A percentile compares a stretch with the other conserved stretches of the same genome.
These are phyloP conservation scores for Nothura maculosa DNA, from an alignment of 2,797 vertebrate species.

Conservation along the genomic window DNA sequence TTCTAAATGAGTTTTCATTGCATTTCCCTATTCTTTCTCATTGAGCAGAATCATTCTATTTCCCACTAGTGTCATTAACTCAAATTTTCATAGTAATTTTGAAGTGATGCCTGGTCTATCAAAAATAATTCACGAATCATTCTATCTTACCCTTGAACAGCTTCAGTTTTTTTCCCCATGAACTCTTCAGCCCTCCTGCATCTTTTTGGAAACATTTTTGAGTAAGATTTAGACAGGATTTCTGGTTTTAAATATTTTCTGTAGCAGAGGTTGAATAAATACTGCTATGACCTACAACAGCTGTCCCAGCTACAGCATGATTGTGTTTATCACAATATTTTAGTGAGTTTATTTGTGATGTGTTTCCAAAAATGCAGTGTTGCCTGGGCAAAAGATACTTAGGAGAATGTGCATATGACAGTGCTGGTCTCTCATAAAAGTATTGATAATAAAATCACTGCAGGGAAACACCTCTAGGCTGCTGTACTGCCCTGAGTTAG, in stretches of 20 bases:
- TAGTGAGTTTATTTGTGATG: not conserved
- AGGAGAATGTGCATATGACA: not conserved
- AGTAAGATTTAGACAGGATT: not conserved
- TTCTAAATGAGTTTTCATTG: not conserved
- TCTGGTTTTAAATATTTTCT: not conserved
- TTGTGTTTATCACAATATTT: not conserved
- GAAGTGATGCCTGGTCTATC: not conserved
- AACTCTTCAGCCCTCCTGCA: not conserved
- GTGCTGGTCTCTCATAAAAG: not conserved
- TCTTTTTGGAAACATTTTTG: not conserved
- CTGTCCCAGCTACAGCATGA: not conserved
- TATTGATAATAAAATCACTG: not conserved
- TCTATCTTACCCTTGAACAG: not conserved
- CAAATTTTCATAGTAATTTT: not conserved
- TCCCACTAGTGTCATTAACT: not conserved
- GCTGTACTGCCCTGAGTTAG: fast-evolving
- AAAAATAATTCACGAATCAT: not conserved
- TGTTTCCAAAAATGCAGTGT: not conserved
- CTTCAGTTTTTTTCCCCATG: not conserved
- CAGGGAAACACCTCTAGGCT: not conserved
- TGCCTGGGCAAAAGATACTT: not conserved
- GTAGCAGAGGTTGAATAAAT: not conserved
- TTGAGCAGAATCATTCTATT: not conserved
- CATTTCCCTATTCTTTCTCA: not conserved
- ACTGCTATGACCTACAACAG: not conserved